A percentile compares a stretch with the other conserved stretches of the same genome.
Conservation (phyloP, 2,888 invertebrate species). For the Beris chalybata region DNA sequence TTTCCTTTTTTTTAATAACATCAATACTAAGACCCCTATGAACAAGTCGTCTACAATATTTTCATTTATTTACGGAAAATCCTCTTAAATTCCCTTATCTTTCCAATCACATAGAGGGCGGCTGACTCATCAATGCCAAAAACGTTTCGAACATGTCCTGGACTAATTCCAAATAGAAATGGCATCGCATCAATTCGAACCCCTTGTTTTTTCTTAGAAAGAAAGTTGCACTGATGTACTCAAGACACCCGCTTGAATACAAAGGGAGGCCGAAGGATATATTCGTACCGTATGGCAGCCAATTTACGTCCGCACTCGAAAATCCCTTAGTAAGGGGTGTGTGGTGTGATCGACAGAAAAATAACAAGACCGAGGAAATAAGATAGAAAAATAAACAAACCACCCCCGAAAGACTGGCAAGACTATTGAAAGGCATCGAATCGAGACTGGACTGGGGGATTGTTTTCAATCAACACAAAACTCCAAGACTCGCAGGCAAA, state of each 20-base stretch:
- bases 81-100: conserved; percentile 18
- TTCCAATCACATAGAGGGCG: not conserved
- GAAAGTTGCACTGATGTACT: no score
- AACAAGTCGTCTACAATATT: not conserved
- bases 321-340: no score
- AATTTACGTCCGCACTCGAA: no score
- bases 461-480: conserved; percentile 33
- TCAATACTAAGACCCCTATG: conserved; percentile 4
- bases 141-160: conserved; percentile 17
- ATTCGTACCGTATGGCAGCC: no score
- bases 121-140: conserved; percentile 27
- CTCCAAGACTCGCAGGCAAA: conserved; percentile 22
- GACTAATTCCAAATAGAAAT: conserved; percentile 22
- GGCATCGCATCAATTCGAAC: conserved; percentile 25
- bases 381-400: no score
- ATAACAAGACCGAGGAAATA: no score
- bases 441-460: no score
- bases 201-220: conserved; percentile 1
- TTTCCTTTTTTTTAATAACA: conserved; percentile 20
- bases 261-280: no score
- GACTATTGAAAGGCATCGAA: no score
- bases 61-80: conserved; percentile 18
- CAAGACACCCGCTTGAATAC: no score
- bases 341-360: no score
- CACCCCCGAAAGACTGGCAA: no score